These are phyloP conservation scores for Drosophila ezoana DNA, from an alignment of 2,888 invertebrate genomes.

Conservation along the genomic window DNA sequence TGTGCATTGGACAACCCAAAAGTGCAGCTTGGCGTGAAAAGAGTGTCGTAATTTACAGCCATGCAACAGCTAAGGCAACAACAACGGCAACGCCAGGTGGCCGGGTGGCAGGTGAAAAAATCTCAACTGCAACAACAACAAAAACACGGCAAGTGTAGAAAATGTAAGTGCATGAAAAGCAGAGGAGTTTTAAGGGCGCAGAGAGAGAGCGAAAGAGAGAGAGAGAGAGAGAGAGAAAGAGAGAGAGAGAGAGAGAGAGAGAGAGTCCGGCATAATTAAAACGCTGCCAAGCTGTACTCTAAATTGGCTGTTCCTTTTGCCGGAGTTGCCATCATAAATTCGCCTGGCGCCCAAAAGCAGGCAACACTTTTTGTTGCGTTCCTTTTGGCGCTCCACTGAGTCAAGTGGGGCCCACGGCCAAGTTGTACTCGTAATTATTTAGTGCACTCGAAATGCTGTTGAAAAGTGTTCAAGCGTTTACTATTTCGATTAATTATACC, in stretches of 20 bases:
- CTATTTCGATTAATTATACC: conserved; percentile 35
- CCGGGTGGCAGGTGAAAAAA: conserved; percentile 22
- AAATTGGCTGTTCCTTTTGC: conserved; percentile 58
- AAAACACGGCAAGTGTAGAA: conserved; percentile 18
- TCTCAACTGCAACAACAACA: conserved; percentile 27
- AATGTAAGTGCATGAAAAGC: conserved; percentile 9
- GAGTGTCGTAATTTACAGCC: conserved; percentile 72
- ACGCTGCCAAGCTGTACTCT: conserved; percentile 40
- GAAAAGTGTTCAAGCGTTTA: conserved; percentile 37
- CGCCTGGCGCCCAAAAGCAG: conserved; percentile 57
- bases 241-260: not conserved
- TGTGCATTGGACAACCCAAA: conserved; percentile 56
- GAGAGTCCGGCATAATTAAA: conserved; percentile 63
- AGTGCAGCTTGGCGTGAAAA: conserved; percentile 75
- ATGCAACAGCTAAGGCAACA: conserved; percentile 19
- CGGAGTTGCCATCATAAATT: conserved; percentile 47
- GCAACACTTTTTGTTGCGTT: conserved; percentile 39
- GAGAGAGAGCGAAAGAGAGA: not conserved
- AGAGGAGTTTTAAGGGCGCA: not conserved
- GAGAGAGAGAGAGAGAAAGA: not conserved
- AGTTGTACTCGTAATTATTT: conserved; percentile 53
- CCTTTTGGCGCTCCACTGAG: conserved; percentile 16
- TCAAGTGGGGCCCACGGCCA: conserved; percentile 48
- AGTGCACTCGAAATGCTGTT: conserved; percentile 44
- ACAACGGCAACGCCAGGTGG: conserved; percentile 10